phyloP scores from a whole-genome alignment of 2,888 invertebrate genomes.

The Stegana nigrithorax region DNA sequence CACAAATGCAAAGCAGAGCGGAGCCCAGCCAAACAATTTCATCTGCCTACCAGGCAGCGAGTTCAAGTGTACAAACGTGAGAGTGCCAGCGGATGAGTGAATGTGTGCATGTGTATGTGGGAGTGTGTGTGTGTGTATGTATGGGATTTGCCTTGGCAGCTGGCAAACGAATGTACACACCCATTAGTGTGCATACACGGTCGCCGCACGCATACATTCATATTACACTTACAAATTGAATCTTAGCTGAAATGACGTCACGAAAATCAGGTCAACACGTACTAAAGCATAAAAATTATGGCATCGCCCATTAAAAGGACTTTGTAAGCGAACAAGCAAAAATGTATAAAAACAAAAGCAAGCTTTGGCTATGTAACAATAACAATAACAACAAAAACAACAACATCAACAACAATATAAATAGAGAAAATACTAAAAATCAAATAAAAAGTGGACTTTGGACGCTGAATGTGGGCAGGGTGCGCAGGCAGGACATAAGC shows the following conservation, averaged over 20 bases:
- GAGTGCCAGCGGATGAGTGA: background rate
- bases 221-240: slow-evolving; percentile 25
- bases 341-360: slow-evolving; percentile 29
- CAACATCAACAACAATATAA: background rate
- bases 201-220: slow-evolving; percentile 8
- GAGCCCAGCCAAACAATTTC: too few relatives aligned
- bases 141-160: slow-evolving; percentile 8
- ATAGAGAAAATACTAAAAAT: background rate
- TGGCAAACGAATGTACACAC: slow-evolving; percentile 13
- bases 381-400: slow-evolving; percentile 32
- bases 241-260: slow-evolving; percentile 54
- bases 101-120: background rate
- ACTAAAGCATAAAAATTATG: slow-evolving; percentile 22
- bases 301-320: slow-evolving; percentile 17
- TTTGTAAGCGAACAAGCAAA: slow-evolving; percentile 18
- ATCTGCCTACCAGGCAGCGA: too few relatives aligned
- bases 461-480: too few relatives aligned
- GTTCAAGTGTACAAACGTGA: too few relatives aligned
- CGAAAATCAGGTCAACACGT: slow-evolving; percentile 55
- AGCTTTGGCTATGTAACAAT: slow-evolving; percentile 35
- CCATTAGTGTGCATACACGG: too few relatives aligned
- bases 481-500: too few relatives aligned
- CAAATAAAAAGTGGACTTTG: background rate
- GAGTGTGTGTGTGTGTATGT: background rate
- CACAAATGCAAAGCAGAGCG: too few relatives aligned